Evolutionary conservation across 2,888 invertebrate genomes (phyloP), one percentile per base, ranked within the genome.

Genomic region (Taenaris catops): DNA sequence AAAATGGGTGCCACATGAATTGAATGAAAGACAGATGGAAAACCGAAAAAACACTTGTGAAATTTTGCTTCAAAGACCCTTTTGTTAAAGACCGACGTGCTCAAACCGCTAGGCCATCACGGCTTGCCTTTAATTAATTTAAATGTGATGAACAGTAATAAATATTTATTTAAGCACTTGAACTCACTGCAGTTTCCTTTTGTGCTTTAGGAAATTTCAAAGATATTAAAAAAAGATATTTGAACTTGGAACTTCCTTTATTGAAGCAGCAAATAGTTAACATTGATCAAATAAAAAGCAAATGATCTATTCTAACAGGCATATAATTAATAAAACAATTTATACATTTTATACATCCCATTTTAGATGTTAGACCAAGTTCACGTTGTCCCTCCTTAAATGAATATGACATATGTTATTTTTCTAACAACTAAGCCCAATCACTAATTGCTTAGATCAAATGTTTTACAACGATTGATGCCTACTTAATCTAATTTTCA

Each of bases 221-320:
- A 12, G 12, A 12, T 11, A 26, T 7, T 10, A 20, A 18, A 8
- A 24, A 32, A 16, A 10, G 25, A n/a, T n/a, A n/a, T n/a, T 3
- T 23, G 7, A 17, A 14, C 8, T 23, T 31, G 11, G 3, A 32
- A 26, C 19, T 27, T 34, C 21, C 9, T 33, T 37, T 31, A 25
- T 35, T 32, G 14, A 19, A 14, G 19, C 7, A 12, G 18, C 23
- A 34, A 36, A 16, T 36, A 29, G 37, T 41, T 21, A 7, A 40
- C 34, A 37, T 26, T 29, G 29, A 37, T 12, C 58, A 71, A 79
- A 79, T 70, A 53, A 80, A 81, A 80, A 70, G 55, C 66, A 66
- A 63, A 58, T 68, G 57, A 75, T 76, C 81, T 84, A 81, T 38
- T 76, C 81, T 81, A 83, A 80, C 67, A 74, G 69, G 63, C 67